Evolutionary conservation across 1,140 invertebrate genomes (phyloP).

Genomic region (Littorina saxatilis): DNA sequence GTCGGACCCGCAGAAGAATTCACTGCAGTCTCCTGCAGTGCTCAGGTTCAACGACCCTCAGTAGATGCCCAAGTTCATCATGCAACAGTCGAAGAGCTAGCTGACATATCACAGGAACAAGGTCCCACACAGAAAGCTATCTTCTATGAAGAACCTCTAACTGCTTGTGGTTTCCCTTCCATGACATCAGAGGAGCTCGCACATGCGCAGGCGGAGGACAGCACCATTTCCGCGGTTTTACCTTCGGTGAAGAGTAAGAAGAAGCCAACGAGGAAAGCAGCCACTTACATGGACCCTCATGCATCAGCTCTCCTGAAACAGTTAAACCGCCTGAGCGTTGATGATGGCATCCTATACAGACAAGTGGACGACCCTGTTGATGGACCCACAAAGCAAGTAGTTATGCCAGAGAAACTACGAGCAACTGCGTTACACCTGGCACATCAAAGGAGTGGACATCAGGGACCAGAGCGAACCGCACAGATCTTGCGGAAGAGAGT

Average conservation of each 20-base stretch:
- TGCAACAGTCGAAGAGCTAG: background rate
- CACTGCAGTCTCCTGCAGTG: no score
- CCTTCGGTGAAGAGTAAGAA: no score
- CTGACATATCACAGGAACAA: no score
- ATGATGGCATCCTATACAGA: background rate
- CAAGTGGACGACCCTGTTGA: background rate
- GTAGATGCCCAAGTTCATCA: no score
- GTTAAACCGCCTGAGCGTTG: background rate
- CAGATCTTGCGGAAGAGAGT: slow-evolving; percentile 33
- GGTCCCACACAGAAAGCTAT: no score
- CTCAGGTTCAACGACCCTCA: background rate
- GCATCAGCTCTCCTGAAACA: background rate
- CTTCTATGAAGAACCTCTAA: no score
- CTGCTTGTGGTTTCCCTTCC: no score
- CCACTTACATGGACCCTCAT: background rate
- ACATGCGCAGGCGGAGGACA: no score
- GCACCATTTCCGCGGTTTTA: no score
- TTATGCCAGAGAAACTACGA: background rate
- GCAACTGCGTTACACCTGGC: background rate
- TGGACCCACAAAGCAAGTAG: background rate
- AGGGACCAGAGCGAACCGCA: background rate
- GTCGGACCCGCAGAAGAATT: slow-evolving; percentile 16
- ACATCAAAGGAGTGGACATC: background rate
- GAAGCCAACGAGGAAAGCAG: no score
- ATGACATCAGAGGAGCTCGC: no score